phyloP scores from a whole-genome alignment of 2,113 vertebrate species.

The Poeciliopsis occidentalis region DNA sequence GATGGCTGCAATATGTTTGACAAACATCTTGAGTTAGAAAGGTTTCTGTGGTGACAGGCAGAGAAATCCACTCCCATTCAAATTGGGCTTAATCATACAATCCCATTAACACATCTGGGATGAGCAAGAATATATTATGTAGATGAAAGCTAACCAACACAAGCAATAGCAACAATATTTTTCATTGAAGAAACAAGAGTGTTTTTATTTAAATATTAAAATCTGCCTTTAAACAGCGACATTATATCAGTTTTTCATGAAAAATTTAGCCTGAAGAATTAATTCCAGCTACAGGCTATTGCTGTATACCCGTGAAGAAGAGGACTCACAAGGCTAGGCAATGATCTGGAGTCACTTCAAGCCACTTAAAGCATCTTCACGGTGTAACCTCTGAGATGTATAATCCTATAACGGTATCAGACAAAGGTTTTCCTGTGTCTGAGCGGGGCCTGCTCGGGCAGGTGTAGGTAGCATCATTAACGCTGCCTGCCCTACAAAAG shows the following conservation, averaged over 20 bases:
- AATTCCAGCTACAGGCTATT: not conserved
- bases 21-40: not conserved
- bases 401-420: slow-evolving; percentile 60
- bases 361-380: slow-evolving; percentile 15
- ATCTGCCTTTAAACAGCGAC: slow-evolving; percentile 3
- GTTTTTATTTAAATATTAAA: not conserved
- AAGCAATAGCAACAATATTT: slow-evolving; percentile 9
- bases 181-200: not conserved
- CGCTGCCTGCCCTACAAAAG: slow-evolving; percentile 1
- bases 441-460: slow-evolving; percentile 47
- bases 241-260: not conserved
- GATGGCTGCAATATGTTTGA: not conserved
- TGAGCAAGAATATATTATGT: not conserved
- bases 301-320: not conserved
- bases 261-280: not conserved
- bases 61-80: not conserved
- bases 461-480: slow-evolving; percentile 55
- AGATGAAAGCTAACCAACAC: not conserved
- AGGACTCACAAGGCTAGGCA: not conserved
- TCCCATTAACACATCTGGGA: slow-evolving; percentile 12
- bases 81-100: not conserved
- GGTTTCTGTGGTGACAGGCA: not conserved
- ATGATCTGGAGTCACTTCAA: slow-evolving; percentile 15
- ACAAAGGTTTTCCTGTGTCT: slow-evolving; percentile 61
- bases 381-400: slow-evolving; percentile 30